A percentile compares a stretch with the other conserved stretches of the same genome.
phyloP scores from a whole-genome alignment of 2,797 vertebrate genomes.

The Lagorchestes hirsutus region DNA sequence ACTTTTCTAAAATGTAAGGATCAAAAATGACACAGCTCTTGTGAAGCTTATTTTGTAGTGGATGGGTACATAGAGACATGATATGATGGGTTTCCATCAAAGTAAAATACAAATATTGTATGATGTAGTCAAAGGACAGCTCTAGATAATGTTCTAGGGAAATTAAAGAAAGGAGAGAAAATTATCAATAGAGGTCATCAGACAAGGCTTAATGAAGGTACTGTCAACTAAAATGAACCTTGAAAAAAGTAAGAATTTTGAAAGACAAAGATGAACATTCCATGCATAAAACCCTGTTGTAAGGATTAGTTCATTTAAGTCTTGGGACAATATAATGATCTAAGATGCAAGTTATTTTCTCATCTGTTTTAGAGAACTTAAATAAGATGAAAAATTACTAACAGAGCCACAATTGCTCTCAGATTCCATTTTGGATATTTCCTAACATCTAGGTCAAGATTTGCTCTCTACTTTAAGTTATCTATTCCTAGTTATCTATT shows the following conservation, averaged over 20 bases:
- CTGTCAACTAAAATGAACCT: neutral
- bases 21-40: neutral
- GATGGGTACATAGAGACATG: neutral
- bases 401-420: neutral
- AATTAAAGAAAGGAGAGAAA: too few species aligned
- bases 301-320: neutral
- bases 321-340: neutral
- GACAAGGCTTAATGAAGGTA: neutral
- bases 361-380: neutral
- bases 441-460: neutral
- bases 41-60: too few species aligned
- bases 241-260: neutral
- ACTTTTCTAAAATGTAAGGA: neutral
- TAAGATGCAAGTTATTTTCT: neutral
- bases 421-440: neutral
- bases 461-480: neutral
- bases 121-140: neutral
- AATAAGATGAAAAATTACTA: neutral
- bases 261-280: neutral
- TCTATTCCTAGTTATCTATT: neutral
- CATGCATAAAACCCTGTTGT: neutral
- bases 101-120: neutral
- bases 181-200: neutral
- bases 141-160: too few species aligned
- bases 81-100: neutral